Conservation (phyloP, 2,797 vertebrate species). For the Spinus olivaceus region DNA sequence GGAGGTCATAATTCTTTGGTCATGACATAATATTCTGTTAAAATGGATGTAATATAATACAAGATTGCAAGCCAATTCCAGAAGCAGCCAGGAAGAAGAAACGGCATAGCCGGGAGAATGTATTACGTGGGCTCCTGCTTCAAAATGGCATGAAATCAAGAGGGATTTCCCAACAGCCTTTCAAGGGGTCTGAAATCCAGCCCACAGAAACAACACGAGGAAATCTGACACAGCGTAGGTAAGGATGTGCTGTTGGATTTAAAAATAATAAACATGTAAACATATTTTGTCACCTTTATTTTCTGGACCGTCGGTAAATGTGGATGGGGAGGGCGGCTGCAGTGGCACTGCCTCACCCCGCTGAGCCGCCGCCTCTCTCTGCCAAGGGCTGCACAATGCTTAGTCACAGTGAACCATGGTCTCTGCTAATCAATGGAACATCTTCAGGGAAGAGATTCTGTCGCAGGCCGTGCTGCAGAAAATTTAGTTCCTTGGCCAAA, state of each 20-base stretch:
- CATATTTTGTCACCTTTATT: slow-evolving; percentile 15
- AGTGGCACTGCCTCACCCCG: neutral
- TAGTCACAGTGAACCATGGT: slow-evolving; percentile 91
- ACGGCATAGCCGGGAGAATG: neutral
- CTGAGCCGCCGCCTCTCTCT: neutral
- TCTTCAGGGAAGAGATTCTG: slow-evolving; percentile 48
- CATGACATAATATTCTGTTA: slow-evolving; percentile 67
- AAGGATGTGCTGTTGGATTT: slow-evolving; percentile 23
- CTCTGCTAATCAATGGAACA: slow-evolving; percentile 75
- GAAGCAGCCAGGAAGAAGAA: slow-evolving; percentile 47
- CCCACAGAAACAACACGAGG: neutral
- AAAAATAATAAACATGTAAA: slow-evolving; percentile 55
- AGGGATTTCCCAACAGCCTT: slow-evolving; percentile 32
- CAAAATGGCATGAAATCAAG: neutral
- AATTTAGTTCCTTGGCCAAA: slow-evolving; percentile 28
- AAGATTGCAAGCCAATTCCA: slow-evolving; percentile 57
- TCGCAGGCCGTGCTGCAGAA: slow-evolving; percentile 27
- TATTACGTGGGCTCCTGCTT: neutral
- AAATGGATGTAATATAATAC: slow-evolving; percentile 48
- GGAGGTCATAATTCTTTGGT: slow-evolving; percentile 79
- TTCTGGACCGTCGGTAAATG: slow-evolving; percentile 10
- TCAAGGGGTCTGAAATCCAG: slow-evolving; percentile 14
- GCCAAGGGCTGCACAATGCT: slow-evolving; percentile 54
- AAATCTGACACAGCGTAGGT: neutral
- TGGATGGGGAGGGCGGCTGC: neutral